phyloP scores from a whole-genome alignment of 2,113 vertebrate species.

The Otocyon megalotis region DNA sequence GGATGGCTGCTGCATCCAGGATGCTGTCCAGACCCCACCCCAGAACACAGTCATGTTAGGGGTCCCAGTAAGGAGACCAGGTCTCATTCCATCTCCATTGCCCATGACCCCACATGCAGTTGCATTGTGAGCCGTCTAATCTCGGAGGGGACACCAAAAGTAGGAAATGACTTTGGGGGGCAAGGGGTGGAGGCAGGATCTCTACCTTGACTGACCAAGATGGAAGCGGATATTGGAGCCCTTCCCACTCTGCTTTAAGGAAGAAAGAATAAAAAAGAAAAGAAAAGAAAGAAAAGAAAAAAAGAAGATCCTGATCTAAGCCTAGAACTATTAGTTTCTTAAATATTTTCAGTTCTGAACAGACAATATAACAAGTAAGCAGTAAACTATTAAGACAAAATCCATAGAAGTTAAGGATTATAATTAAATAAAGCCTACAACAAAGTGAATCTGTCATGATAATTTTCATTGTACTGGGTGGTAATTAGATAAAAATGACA shows the following conservation, averaged over 20 bases:
- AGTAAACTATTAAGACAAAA: background rate
- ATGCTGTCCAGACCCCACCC: slow-evolving; percentile 74
- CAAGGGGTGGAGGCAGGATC: background rate
- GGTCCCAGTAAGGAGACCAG: background rate
- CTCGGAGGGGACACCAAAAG: background rate
- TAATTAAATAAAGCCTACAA: slow-evolving; percentile 54
- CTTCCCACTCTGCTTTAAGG: background rate
- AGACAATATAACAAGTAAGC: background rate
- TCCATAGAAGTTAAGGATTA: background rate
- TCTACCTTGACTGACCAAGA: background rate
- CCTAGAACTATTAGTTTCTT: background rate
- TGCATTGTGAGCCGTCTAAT: background rate
- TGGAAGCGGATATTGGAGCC: background rate
- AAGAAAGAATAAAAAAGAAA: background rate
- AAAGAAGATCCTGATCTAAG: background rate
- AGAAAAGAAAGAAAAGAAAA: too few relatives aligned
- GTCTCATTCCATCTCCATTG: accelerated
- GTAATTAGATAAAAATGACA: slow-evolving; percentile 70
- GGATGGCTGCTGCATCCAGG: slow-evolving; percentile 58
- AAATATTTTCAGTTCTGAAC: background rate
- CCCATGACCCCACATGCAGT: accelerated
- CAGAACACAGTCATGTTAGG: background rate
- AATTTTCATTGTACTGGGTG: slow-evolving; percentile 30
- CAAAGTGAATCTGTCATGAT: slow-evolving; percentile 48
- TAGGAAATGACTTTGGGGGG: background rate